Evolutionary conservation across 2,113 vertebrate genomes (phyloP).

Genomic region (Ophiodon elongatus): DNA sequence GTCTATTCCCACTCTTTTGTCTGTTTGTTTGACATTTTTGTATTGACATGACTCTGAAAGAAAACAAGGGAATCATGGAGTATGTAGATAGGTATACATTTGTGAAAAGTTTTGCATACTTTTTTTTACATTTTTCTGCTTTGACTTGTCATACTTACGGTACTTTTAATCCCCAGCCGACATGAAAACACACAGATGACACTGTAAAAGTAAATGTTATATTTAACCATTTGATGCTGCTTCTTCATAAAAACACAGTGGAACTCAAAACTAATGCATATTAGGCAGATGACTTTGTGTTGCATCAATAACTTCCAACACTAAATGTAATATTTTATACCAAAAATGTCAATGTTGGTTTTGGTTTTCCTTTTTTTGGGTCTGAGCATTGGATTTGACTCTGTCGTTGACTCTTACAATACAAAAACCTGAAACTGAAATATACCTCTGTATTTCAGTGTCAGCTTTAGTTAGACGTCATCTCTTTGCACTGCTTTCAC

Average conservation of each 20-base stretch:
- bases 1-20: neutral
- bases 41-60: slow-evolving; percentile 6
- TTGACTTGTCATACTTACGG: neutral
- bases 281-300: neutral
- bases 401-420: neutral
- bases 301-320: neutral
- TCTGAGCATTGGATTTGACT: neutral
- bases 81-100: neutral
- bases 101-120: neutral
- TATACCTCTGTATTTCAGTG: too few species aligned
- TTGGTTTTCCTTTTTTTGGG: neutral
- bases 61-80: slow-evolving; percentile 15
- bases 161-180: neutral
- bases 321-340: neutral
- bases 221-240: neutral
- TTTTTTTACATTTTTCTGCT: neutral
- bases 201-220: neutral
- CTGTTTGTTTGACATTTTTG: slow-evolving; percentile 15
- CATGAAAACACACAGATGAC: slow-evolving; percentile 10
- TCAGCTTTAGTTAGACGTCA: neutral
- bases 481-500: neutral
- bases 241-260: neutral
- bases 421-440: too few species aligned
- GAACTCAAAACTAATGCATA: neutral
- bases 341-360: neutral